Base-by-base conservation (phyloP, 2,113 vertebrate genomes). In the Barnardius zonarius region DNA sequence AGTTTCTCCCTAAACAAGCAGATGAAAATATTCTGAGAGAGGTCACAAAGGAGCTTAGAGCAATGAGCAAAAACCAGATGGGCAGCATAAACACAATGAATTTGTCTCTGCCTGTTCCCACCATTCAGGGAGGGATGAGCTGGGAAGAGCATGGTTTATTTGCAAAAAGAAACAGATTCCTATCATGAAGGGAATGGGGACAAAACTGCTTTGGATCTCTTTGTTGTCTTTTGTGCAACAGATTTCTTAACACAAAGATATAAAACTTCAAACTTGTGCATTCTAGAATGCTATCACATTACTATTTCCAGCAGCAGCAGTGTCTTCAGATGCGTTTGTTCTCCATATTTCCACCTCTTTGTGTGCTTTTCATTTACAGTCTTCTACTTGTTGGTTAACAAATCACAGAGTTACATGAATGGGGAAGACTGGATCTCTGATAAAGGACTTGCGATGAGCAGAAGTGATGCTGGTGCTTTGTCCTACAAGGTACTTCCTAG, bases 11-110 rank as follows among this genome's bases (percentile, higher is more conserved):
- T n/a, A 90, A 79, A 94, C 68, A 95, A 88, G 68, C 30, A 22
- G 85, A 85, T 76, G 90, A 86, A 93, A 95, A 95, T 92, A 90
- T 96, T 93, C 93, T 77, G 49, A 90, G 85, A 90, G 76, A 85
- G 70, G 82, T 85, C 90, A 93, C 93, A 87, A 93, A 95, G 54
- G 63, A 91, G 81, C 83, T 94, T 88, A 88, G 78, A 95, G 77
- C 83, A 95, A 96, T n/a, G 88, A 92, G 86, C 72, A 87, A 91
- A 86, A 80, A 82, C 54, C 83, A 87, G 93, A 92, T 10, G 87
- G 49, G 41, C 86, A 88, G 46, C 1, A 8, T 51, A 82, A 93
- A 85, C 74, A 43, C 39, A 55, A 88, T 94, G 93, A 77, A 86
- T 93, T 92, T 90, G 51, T 83, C 86, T 85, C 72, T 94, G 72